Evolutionary conservation across 2,113 vertebrate species (phyloP).

Genomic region (Gnathonemus longibarbis): DNA sequence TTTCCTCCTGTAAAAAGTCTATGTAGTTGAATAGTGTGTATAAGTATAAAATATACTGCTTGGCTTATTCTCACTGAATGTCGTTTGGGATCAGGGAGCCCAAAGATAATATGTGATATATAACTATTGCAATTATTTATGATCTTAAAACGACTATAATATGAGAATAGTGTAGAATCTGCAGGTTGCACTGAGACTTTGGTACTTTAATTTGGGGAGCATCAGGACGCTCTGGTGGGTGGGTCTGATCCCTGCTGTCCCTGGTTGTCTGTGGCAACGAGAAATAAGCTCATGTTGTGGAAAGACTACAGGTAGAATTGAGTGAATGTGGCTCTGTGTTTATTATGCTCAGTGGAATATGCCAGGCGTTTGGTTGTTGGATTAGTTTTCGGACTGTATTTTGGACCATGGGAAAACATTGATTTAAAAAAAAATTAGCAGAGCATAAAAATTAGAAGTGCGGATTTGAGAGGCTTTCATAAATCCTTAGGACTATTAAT

Average conservation of each 20-base stretch:
- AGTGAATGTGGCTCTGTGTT: background rate
- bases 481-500: too few relatives aligned
- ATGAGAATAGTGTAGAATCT: background rate
- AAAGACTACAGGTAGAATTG: background rate
- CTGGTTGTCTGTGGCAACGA: background rate
- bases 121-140: background rate
- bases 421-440: background rate
- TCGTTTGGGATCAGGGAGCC: background rate
- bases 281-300: background rate
- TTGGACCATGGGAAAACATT: too few relatives aligned
- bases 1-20: background rate
- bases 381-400: too few relatives aligned
- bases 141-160: background rate
- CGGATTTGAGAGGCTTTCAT: too few relatives aligned
- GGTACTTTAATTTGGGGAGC: background rate
- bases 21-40: background rate
- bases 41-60: background rate
- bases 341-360: too few relatives aligned
- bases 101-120: background rate
- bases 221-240: background rate
- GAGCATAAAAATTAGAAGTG: too few relatives aligned
- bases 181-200: background rate
- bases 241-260: background rate
- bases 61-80: background rate
- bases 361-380: too few relatives aligned